These are phyloP conservation scores for Cheilosia scutellata DNA, from an alignment of 2,888 invertebrate species.

Conservation along the genomic window DNA sequence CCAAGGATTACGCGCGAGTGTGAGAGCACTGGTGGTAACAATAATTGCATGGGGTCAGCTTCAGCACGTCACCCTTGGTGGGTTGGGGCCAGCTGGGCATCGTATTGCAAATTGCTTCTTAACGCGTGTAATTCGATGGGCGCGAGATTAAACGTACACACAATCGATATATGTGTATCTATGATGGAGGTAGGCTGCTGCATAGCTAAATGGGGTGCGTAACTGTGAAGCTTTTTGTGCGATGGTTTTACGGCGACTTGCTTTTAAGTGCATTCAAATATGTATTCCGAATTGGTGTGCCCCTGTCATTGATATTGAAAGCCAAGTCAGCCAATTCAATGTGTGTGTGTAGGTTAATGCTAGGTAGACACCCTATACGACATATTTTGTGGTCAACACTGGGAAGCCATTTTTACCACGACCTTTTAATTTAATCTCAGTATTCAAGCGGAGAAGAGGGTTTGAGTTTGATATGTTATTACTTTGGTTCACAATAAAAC, in stretches of 20 bases:
- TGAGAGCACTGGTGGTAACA: slow-evolving; percentile 31
- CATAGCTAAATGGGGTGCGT: slow-evolving; percentile 12
- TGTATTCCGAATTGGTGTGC: too few relatives aligned
- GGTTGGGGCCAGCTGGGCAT: neutral
- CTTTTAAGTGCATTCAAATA: neutral
- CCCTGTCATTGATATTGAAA: too few relatives aligned
- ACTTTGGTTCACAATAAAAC: too few relatives aligned
- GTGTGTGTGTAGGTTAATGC: too few relatives aligned
- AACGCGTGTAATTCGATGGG: slow-evolving; percentile 62
- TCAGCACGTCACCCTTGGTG: slow-evolving; percentile 18
- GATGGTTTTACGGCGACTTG: neutral
- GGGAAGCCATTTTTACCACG: too few relatives aligned
- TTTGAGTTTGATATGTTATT: too few relatives aligned
- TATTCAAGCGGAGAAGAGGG: too few relatives aligned
- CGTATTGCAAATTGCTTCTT: slow-evolving; percentile 63
- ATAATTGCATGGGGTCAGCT: slow-evolving; percentile 47
- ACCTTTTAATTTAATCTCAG: too few relatives aligned
- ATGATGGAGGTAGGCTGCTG: neutral
- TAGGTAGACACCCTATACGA: too few relatives aligned
- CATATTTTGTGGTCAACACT: too few relatives aligned
- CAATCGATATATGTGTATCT: slow-evolving; percentile 20
- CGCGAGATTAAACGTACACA: slow-evolving; percentile 31
- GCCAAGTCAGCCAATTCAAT: too few relatives aligned
- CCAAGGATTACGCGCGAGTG: slow-evolving; percentile 61
- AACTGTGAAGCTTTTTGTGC: slow-evolving; percentile 25